Evolutionary conservation across 1,140 invertebrate species (phyloP), one percentile per base, ranked within the genome.

Genomic region (Battus philenor): DNA sequence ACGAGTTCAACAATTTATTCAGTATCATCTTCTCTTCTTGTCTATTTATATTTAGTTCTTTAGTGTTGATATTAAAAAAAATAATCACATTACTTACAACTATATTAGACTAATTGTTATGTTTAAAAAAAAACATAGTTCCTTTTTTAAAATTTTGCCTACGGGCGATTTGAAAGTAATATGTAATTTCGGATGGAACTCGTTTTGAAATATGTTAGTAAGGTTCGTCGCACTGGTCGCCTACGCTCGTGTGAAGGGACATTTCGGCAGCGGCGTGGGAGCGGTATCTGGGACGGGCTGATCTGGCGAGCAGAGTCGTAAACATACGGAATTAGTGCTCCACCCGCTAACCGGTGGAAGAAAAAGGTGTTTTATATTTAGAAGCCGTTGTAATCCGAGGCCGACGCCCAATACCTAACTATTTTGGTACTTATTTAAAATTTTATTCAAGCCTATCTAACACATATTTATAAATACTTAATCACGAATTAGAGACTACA

Each of bases 311-410:
- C 53, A 44, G 48, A 55, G 57, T 77, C 75, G 72, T 82, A 82
- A 82, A 82, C 71, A 58, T 56, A 65, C 67, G 57, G 68, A 79
- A 70, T 80, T 81, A 76, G 75, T 68, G 44, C 59, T 62, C 61
- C 59, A 48, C 36, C 36, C 36, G 62, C 62, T 64, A 66, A 69
- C 64, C 56, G 66, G 57, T 48, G 61, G 60, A 72, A 60, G 69
- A 75, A 72, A 77, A 74, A 68, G 59, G 49, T 36, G 34, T 38
- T 62, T 67, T 73, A 76, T 69, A 75, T 69, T 63, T 73, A 74
- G 61, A 68, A 43, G 54, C 46, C 53, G 44, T 47, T 51, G 57
- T 64, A 59, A 59, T 63, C 39, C 54, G 54, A 56, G 55, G 52
- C 43, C 47, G 31, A 44, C 50, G 51, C 48, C 44, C 48, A 53